Conservation (phyloP, 2,888 invertebrate genomes). For the Apodemia mormo region DNA sequence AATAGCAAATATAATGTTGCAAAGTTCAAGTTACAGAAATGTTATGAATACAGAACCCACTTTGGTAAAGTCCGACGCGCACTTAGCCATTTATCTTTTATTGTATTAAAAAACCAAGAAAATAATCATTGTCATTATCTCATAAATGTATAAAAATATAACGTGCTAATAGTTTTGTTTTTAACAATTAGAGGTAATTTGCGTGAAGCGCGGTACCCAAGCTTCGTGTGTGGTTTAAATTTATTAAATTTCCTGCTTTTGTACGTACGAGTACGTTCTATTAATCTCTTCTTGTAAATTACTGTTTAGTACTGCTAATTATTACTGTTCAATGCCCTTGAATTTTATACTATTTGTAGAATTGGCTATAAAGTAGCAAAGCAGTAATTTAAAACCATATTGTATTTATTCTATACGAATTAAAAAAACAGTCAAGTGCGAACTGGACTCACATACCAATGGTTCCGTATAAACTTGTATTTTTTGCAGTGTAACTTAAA, state of each 20-base stretch:
- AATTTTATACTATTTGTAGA: neutral
- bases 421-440: too few relatives aligned
- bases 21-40: neutral
- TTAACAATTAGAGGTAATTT: conserved; percentile 39
- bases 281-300: neutral
- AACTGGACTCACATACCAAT: too few relatives aligned
- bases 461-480: too few relatives aligned
- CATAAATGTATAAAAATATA: conserved; percentile 37
- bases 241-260: neutral
- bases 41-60: neutral
- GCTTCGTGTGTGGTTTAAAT: conserved; percentile 34
- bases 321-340: conserved; percentile 2
- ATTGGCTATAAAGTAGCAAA: too few relatives aligned
- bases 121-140: conserved; percentile 37
- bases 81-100: conserved; percentile 25
- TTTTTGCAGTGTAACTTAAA: too few relatives aligned
- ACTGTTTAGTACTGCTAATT: neutral
- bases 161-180: conserved; percentile 37
- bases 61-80: too few relatives aligned
- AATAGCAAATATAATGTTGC: too few relatives aligned
- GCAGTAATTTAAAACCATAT: too few relatives aligned
- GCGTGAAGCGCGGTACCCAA: conserved; percentile 23
- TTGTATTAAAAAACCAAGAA: conserved; percentile 24
- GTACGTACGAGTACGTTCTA: neutral
- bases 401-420: too few relatives aligned